Base-by-base conservation (phyloP, 2,113 vertebrate genomes). In the Chlorodrepanis virens region DNA sequence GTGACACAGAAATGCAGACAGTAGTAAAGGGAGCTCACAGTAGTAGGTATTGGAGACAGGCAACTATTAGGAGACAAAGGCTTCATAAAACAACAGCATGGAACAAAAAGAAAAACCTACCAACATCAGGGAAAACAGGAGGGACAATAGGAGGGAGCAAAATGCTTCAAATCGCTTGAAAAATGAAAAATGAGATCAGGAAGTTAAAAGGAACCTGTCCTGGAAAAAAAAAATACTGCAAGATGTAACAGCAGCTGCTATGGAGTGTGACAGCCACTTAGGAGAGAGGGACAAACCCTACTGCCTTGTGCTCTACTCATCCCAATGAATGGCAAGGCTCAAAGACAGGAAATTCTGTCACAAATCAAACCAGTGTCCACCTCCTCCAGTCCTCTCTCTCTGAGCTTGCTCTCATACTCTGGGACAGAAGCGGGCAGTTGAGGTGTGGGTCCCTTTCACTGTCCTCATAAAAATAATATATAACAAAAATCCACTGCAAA, bases 1-100 rank as follows among this genome's bases (percentile, higher is more conserved):
- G 93, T 94, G 94, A 93, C 40, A 27, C 57, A 92, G 91, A 97
- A 97, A 97, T 77, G 89, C 82, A 97, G 96, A 94, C 89, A 82
- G 57, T 77, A 95, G 87, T 92, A 94, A 76, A 91, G 86, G 75
- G 85, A 90, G 82, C 67, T 93, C 86, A 72, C 74, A 89, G 74
- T 80, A 72, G 74, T 90, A 91, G 49, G 61, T 69, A 72, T 78
- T 95, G 75, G 68, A 95, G 91, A 80, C n/a, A 83, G 71, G 92
- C 20, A 70, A 87, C 40, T 75, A 40, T 81, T 83, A 67, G 79
- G 80, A 94, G 71, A 77, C 56, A 49, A 90, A 86, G 23, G 54
- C 85, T 92, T 90, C 91, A n/a, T 86, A 77, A 89, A 96, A 90
- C 82, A 94, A 53, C 72, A 93, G 70, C 67, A 47, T 9, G 69